phyloP scores from a whole-genome alignment of 2,113 vertebrate species.

The Zeus faber region DNA sequence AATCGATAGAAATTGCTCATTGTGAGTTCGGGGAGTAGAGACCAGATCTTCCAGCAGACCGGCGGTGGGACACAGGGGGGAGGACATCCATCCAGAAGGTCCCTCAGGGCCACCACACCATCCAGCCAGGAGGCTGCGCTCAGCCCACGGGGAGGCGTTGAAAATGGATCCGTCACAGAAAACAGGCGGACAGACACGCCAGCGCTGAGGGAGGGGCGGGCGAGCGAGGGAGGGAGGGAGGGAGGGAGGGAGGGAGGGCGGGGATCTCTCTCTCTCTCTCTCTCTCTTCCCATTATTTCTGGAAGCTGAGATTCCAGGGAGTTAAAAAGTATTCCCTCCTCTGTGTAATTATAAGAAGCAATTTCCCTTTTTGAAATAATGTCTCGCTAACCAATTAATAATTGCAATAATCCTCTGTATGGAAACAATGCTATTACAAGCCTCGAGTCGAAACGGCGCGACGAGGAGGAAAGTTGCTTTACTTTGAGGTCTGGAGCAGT shows the following conservation, averaged over 20 bases:
- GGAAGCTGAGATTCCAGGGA: slow-evolving; percentile 76
- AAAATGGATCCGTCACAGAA: slow-evolving; percentile 74
- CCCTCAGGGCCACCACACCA: slow-evolving; percentile 37
- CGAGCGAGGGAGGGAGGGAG: slow-evolving; percentile 33
- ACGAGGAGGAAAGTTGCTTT: slow-evolving; percentile 24
- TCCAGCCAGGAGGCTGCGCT: slow-evolving; percentile 23
- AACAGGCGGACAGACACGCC: slow-evolving; percentile 62
- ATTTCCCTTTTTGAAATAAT: slow-evolving; percentile 79
- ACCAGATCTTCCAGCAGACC: slow-evolving; percentile 39
- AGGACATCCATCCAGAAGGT: slow-evolving; percentile 22
- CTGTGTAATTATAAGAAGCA: slow-evolving; percentile 77
- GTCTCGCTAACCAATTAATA: slow-evolving; percentile 75
- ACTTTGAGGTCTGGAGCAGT: no score
- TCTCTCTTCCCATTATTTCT: slow-evolving; percentile 64
- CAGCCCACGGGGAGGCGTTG: slow-evolving; percentile 37
- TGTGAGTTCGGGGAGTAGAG: slow-evolving; percentile 33
- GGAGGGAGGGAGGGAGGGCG: slow-evolving; percentile 31
- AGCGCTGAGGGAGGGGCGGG: slow-evolving; percentile 1
- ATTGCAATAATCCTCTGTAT: slow-evolving; percentile 71
- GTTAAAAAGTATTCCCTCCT: slow-evolving; percentile 73
- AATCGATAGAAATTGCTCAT: no score
- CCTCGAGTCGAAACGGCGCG: slow-evolving; percentile 36
- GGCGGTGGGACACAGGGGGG: slow-evolving; percentile 28
- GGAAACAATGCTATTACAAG: slow-evolving; percentile 58
- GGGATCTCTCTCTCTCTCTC: slow-evolving; percentile 12